Percentiles rank a stretch among this genome's conserved stretches.
These are phyloP conservation scores for Girardia tigrina DNA, from an alignment of 2,888 invertebrate species.

Conservation along the genomic window DNA sequence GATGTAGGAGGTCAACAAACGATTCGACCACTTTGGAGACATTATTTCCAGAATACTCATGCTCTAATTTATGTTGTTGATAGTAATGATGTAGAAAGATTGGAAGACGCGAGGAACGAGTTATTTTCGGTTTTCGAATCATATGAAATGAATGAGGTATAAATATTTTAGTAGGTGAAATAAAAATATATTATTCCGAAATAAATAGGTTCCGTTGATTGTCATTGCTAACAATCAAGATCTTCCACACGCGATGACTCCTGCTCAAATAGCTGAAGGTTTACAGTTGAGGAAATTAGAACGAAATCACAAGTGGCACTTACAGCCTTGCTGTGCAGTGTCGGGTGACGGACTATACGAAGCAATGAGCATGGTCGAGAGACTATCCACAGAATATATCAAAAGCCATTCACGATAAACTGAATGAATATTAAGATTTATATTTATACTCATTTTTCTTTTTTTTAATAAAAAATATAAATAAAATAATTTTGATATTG, in stretches of 20 bases:
- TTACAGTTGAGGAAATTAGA: neutral
- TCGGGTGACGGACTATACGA: neutral
- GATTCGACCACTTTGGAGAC: constrained; percentile 90
- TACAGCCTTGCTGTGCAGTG: neutral
- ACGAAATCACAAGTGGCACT: neutral
- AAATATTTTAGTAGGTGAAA: neutral
- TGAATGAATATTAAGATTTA: too few species aligned
- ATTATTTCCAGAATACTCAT: constrained; percentile 84
- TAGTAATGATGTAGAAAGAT: constrained; percentile 97
- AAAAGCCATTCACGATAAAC: too few species aligned
- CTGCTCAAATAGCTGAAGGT: neutral
- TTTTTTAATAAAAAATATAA: too few species aligned
- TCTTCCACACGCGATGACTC: neutral
- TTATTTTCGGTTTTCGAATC: constrained; percentile 96
- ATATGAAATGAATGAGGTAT: constrained; percentile 92
- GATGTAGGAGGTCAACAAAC: constrained; percentile 94
- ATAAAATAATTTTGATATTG: too few species aligned
- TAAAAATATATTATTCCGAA: neutral
- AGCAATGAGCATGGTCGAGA: neutral
- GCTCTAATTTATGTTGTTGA: constrained; percentile 92
- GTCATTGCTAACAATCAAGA: neutral
- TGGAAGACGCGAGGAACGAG: constrained; percentile 93
- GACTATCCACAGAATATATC: neutral
- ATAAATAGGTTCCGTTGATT: neutral
- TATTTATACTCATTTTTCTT: too few species aligned